phyloP scores from a whole-genome alignment of 1,140 invertebrate genomes.

The Diorhabda elongata region DNA sequence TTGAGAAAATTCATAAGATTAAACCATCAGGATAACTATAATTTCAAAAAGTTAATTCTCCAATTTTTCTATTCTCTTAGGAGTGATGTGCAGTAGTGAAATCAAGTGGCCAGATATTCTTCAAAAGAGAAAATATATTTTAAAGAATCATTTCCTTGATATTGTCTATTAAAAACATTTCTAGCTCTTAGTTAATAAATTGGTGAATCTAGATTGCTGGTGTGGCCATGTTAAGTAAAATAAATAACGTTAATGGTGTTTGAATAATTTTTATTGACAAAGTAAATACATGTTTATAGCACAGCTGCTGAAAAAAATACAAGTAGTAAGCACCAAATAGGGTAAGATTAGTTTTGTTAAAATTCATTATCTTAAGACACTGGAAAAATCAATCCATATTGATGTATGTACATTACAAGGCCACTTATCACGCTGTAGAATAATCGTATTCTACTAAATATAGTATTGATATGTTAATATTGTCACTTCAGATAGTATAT shows the following conservation, averaged over 20 bases:
- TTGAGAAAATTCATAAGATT: too few relatives aligned
- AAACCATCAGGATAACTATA: too few relatives aligned
- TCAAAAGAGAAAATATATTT: too few relatives aligned
- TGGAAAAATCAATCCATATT: constrained; percentile 35
- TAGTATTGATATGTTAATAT: constrained; percentile 46
- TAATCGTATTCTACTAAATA: constrained; percentile 32
- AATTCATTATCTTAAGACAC: constrained; percentile 42
- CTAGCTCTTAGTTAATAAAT: too few relatives aligned
- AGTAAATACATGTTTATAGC: constrained; percentile 35
- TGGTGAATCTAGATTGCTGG: too few relatives aligned
- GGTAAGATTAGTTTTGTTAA: constrained; percentile 32
- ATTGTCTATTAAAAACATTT: too few relatives aligned
- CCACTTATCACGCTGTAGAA: constrained; percentile 45
- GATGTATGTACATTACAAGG: constrained; percentile 41
- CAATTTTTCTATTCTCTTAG: too few relatives aligned
- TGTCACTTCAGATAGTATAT: constrained; percentile 40
- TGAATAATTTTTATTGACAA: constrained; percentile 19
- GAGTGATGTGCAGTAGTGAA: too few relatives aligned
- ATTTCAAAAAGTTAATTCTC: too few relatives aligned
- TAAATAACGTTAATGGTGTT: constrained; percentile 1
- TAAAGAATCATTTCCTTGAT: too few relatives aligned
- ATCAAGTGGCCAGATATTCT: too few relatives aligned
- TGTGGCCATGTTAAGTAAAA: too few relatives aligned
- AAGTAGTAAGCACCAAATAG: constrained; percentile 35
- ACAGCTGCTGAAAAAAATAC: constrained; percentile 38